Evolutionary conservation across 2,113 vertebrate genomes (phyloP).

Genomic region (Labrus mixtus): DNA sequence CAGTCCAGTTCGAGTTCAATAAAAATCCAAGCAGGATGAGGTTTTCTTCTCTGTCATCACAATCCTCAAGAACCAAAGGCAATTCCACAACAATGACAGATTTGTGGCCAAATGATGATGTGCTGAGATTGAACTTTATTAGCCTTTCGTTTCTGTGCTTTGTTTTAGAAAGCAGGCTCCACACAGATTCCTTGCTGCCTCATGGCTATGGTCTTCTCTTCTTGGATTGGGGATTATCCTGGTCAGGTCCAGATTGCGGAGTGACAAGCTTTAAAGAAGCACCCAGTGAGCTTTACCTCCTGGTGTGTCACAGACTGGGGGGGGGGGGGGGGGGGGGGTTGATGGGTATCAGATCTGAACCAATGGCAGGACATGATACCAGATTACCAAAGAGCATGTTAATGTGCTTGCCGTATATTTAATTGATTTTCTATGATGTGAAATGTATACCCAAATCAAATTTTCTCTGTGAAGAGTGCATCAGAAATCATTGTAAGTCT

Average conservation of each 20-base stretch:
- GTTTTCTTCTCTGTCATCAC: slow-evolving; percentile 12
- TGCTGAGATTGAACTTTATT: slow-evolving; percentile 34
- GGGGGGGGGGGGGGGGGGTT: not conserved
- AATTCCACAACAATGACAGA: slow-evolving; percentile 21
- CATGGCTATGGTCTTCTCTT: slow-evolving; percentile 4
- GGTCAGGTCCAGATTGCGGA: slow-evolving; percentile 65
- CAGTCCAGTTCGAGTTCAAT: slow-evolving; percentile 13
- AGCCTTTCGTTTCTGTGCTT: slow-evolving; percentile 13
- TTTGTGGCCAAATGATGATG: not conserved
- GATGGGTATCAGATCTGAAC: not conserved
- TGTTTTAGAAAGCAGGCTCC: slow-evolving; percentile 14
- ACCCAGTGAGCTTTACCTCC: slow-evolving; percentile 69
- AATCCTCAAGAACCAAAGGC: slow-evolving; percentile 24
- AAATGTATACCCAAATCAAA: not conserved
- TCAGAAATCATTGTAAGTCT: not conserved
- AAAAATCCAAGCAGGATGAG: not conserved
- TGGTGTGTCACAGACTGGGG: slow-evolving; percentile 52
- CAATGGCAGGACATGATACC: slow-evolving; percentile 10
- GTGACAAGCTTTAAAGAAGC: slow-evolving; percentile 71
- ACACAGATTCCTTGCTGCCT: slow-evolving; percentile 9
- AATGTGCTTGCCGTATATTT: not conserved
- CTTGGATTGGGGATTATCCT: slow-evolving; percentile 74
- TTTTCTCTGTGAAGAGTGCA: not conserved
- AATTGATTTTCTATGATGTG: not conserved
- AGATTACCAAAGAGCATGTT: slow-evolving; percentile 8